A percentile compares a stretch with the other conserved stretches of the same genome.
These are phyloP conservation scores for Rutilus rutilus DNA, from an alignment of 2,113 vertebrate genomes.

Conservation along the genomic window DNA sequence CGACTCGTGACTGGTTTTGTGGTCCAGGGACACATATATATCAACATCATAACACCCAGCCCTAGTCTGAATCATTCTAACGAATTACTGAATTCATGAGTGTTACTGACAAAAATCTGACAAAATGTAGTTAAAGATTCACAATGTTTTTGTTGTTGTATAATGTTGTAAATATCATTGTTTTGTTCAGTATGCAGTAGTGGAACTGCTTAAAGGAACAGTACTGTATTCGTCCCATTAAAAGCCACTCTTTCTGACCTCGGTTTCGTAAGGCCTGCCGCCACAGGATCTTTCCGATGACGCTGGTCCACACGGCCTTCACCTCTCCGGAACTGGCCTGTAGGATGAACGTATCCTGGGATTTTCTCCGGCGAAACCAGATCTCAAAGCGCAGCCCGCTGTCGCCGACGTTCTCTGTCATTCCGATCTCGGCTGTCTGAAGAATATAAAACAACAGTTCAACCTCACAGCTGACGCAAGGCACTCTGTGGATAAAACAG, in stretches of 20 bases:
- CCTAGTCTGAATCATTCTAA: no score
- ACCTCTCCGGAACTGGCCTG: conserved; percentile 80
- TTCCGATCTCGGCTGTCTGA: conserved; percentile 84
- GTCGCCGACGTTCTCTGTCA: conserved; percentile 85
- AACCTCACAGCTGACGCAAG: not conserved
- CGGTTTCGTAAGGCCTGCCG: conserved; percentile 83
- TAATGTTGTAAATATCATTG: no score
- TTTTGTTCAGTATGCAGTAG: no score
- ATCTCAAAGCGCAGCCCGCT: conserved; percentile 86
- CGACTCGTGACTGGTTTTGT: no score
- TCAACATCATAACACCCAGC: no score
- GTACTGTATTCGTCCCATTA: no score
- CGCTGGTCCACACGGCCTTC: conserved; percentile 80
- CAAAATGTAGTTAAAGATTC: no score
- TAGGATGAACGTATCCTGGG: conserved; percentile 83
- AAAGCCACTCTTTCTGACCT: conserved; percentile 68
- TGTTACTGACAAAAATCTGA: no score
- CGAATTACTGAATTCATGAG: no score
- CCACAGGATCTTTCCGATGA: conserved; percentile 85
- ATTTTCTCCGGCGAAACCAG: conserved; percentile 84
- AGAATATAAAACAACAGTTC: not conserved
- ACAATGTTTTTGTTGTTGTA: no score
- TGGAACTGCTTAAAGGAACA: no score
- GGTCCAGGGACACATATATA: no score
- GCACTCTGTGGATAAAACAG: not conserved